Evolutionary conservation across 2,888 invertebrate genomes (phyloP).

Genomic region (Adelognathus sp.): DNA sequence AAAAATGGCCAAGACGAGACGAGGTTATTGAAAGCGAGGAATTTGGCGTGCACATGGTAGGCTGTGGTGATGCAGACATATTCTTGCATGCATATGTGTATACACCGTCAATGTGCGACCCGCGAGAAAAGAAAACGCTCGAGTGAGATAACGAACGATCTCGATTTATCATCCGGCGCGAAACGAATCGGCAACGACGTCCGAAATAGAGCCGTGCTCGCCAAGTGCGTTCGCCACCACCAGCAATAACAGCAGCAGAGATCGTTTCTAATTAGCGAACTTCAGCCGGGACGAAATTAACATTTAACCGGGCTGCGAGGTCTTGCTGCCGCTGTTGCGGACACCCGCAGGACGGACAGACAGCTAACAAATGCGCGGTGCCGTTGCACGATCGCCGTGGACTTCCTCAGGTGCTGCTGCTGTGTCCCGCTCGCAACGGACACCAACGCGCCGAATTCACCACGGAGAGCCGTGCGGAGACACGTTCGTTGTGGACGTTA

Average conservation of each 20-base stretch:
- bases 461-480: conserved; percentile 24
- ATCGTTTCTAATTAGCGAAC: conserved; percentile 77
- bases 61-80: neutral
- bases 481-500: conserved; percentile 49
- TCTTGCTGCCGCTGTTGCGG: conserved; percentile 32
- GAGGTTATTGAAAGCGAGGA: neutral
- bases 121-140: conserved; percentile 55
- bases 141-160: conserved; percentile 67
- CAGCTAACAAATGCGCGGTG: conserved; percentile 72
- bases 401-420: conserved; percentile 52
- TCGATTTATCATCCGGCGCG: conserved; percentile 67
- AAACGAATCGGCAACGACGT: conserved; percentile 65
- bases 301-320: conserved; percentile 74
- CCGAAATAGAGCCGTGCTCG: conserved; percentile 67
- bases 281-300: conserved; percentile 74
- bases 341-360: conserved; percentile 67
- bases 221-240: conserved; percentile 35
- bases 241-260: conserved; percentile 58
- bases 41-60: neutral
- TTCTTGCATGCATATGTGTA: neutral
- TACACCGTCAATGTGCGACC: conserved; percentile 28
- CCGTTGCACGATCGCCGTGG: conserved; percentile 45
- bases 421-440: conserved; percentile 41
- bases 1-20: neutral
- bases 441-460: conserved; percentile 41